A percentile compares a stretch with the other conserved stretches of the same genome.
These are phyloP conservation scores for Megalops atlanticus DNA, from an alignment of 2,113 vertebrate genomes.

Conservation along the genomic window DNA sequence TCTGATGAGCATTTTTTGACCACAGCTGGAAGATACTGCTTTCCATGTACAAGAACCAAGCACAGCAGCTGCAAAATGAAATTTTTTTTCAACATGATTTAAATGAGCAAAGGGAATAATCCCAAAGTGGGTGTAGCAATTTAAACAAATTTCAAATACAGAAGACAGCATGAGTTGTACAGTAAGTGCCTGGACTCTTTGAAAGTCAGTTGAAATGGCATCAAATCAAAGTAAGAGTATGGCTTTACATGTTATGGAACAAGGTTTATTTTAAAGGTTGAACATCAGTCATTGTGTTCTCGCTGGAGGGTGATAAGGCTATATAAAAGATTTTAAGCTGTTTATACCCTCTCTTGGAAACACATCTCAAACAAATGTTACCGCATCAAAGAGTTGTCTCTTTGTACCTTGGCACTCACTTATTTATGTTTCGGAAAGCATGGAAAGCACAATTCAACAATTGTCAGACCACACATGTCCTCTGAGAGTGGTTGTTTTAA, in stretches of 20 bases:
- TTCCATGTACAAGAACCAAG: slow-evolving; percentile 3
- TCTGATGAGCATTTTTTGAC: not conserved
- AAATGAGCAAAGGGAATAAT: not conserved
- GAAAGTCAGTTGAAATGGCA: not conserved
- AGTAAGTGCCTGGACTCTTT: not conserved
- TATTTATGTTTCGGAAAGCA: slow-evolving; percentile 3
- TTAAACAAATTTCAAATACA: not conserved
- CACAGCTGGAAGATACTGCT: not conserved
- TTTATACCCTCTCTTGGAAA: too few relatives aligned
- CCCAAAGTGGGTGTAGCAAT: not conserved
- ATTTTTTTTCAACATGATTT: not conserved
- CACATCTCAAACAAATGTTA: too few relatives aligned
- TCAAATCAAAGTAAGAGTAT: not conserved
- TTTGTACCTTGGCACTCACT: too few relatives aligned
- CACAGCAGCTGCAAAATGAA: not conserved
- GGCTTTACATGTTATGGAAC: not conserved
- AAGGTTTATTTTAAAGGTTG: not conserved
- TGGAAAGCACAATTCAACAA: not conserved
- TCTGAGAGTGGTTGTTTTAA: not conserved
- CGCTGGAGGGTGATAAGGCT: not conserved
- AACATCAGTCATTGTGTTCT: not conserved
- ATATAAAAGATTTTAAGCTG: too few relatives aligned
- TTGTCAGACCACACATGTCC: not conserved
- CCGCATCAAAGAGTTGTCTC: too few relatives aligned
- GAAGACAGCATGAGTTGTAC: not conserved